phyloP scores from a whole-genome alignment of 2,888 invertebrate species.

The Pseudococcus jackbeardsleyi region DNA sequence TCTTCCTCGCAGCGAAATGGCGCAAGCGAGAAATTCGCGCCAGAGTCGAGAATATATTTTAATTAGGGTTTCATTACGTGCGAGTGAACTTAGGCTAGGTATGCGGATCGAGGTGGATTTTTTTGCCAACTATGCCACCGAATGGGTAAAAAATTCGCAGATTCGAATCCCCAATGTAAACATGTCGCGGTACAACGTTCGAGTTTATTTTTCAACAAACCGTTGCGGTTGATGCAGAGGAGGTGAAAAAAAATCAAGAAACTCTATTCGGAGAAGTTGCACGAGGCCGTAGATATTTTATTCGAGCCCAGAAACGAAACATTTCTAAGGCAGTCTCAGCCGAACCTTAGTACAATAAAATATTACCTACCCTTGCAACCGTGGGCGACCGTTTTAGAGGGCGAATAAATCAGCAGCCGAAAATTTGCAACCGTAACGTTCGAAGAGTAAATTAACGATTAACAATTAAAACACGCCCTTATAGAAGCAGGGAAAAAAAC shows the following conservation, averaged over 20 bases:
- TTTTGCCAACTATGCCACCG: not conserved
- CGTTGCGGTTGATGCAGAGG: not conserved
- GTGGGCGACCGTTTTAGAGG: not conserved
- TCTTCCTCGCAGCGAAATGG: not conserved
- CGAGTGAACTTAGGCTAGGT: not conserved
- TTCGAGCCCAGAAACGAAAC: not conserved
- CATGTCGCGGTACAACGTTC: constrained; percentile 6
- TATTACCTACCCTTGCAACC: not conserved
- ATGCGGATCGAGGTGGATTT: not conserved
- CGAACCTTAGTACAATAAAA: not conserved
- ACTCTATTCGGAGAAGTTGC: not conserved
- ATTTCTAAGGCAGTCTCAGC: not conserved
- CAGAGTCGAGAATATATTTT: not conserved
- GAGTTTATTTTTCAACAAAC: constrained; percentile 23
- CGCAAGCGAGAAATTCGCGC: not conserved
- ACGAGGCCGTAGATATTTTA: constrained; percentile 30
- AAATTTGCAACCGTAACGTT: constrained; percentile 40
- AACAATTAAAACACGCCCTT: constrained; percentile 46
- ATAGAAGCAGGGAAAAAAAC: not conserved
- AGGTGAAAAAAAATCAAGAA: constrained; percentile 29
- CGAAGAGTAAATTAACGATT: constrained; percentile 45
- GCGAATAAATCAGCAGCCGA: constrained; percentile 8
- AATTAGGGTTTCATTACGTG: not conserved
- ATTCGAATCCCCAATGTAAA: constrained; percentile 18
- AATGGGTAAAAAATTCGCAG: constrained; percentile 16